Conservation (phyloP, 1,140 invertebrate genomes). For the Drosophila ironensis region DNA sequence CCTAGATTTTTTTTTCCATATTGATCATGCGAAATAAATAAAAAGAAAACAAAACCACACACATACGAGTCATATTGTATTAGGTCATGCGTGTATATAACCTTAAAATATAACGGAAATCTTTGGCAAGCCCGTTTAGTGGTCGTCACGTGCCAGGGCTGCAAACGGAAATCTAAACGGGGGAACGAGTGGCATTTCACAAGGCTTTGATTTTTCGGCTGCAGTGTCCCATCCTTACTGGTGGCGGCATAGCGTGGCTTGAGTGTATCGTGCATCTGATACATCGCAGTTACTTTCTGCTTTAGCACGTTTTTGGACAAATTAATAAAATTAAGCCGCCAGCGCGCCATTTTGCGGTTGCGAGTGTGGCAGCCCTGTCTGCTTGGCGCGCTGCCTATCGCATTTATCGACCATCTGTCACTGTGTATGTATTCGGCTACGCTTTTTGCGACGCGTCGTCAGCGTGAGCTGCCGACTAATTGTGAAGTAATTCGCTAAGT, state of each 20-base stretch:
- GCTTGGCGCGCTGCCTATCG: conserved; percentile 54
- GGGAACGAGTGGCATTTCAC: background rate
- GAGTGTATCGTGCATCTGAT: no score
- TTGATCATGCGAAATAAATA: background rate
- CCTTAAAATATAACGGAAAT: conserved; percentile 2
- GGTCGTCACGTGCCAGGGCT: conserved; percentile 8
- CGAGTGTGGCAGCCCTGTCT: conserved; percentile 54
- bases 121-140: background rate
- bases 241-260: no score
- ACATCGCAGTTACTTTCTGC: no score
- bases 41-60: conserved; percentile 5
- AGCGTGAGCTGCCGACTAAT: conserved; percentile 25
- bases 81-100: conserved; percentile 13
- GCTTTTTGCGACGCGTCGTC: conserved; percentile 53
- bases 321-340: conserved; percentile 16
- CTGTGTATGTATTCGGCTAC: conserved; percentile 47
- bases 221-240: no score
- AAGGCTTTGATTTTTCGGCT: background rate
- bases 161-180: background rate
- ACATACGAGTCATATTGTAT: conserved; percentile 1
- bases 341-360: background rate
- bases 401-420: conserved; percentile 42
- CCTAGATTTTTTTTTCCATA: background rate
- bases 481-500: conserved; percentile 10
- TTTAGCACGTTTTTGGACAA: no score